Evolutionary conservation across 1,140 invertebrate genomes (phyloP).

Genomic region (Hermatobates lingyangjiaoensis): DNA sequence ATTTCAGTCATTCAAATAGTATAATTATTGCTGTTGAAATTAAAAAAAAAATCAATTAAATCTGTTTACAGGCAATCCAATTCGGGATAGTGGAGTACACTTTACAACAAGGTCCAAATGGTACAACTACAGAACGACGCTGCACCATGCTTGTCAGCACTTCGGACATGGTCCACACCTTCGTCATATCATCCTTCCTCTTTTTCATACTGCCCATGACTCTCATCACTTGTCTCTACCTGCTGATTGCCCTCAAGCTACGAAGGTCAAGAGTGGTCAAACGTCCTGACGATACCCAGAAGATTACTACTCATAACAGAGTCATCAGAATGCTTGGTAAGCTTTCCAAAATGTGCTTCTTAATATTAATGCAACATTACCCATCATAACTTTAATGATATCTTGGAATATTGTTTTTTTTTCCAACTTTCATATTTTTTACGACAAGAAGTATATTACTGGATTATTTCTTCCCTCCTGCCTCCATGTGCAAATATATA

Average conservation of each 20-base stretch:
- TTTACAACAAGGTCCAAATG: slow-evolving; percentile 19
- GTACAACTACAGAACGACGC: slow-evolving; percentile 11
- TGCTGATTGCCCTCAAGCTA: slow-evolving; percentile 59
- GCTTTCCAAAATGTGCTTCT: no score
- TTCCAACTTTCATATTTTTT: no score
- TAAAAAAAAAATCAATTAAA: no score
- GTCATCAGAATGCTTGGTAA: slow-evolving; percentile 48
- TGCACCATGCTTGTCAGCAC: slow-evolving; percentile 27
- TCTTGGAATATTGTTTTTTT: no score
- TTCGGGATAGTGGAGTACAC: slow-evolving; percentile 40
- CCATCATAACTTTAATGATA: no score
- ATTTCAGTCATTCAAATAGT: no score
- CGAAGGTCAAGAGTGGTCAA: slow-evolving; percentile 37
- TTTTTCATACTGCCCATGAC: slow-evolving; percentile 76
- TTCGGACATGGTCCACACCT: slow-evolving; percentile 41
- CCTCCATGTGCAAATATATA: no score
- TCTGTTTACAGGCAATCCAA: slow-evolving; percentile 38
- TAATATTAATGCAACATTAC: no score
- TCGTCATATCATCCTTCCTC: slow-evolving; percentile 62
- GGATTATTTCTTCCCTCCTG: no score
- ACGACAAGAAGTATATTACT: no score
- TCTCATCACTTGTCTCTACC: slow-evolving; percentile 63
- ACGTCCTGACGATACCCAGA: slow-evolving; percentile 8
- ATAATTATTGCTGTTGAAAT: no score
- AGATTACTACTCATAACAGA: slow-evolving; percentile 27